Evolutionary conservation across 2,888 invertebrate genomes (phyloP).

Genomic region (Camponotus fellah): DNA sequence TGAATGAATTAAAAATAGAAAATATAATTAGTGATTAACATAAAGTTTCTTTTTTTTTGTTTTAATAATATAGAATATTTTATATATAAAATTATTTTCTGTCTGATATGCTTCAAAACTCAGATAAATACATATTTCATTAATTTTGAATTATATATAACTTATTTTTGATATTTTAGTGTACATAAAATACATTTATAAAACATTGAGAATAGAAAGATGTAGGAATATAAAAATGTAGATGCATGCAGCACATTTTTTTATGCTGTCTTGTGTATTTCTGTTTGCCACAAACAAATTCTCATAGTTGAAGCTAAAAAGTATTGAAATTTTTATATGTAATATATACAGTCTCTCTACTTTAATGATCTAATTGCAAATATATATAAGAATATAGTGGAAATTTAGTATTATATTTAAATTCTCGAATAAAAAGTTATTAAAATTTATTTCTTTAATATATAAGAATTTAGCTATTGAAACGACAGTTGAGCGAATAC

Average conservation of each 20-base stretch:
- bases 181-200: neutral
- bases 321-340: neutral
- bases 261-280: neutral
- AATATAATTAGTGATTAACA: neutral
- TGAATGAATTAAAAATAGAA: neutral
- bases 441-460: neutral
- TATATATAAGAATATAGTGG: neutral
- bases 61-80: neutral
- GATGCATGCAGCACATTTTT: neutral
- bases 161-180: neutral
- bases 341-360: neutral
- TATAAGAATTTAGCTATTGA: neutral
- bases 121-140: conserved; percentile 6
- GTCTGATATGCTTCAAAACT: neutral
- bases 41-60: neutral
- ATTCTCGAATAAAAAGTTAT: neutral
- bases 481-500: neutral
- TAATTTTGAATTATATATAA: neutral
- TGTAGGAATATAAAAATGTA: neutral
- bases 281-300: neutral
- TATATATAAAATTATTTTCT: neutral
- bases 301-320: neutral
- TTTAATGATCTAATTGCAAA: neutral
- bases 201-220: neutral
- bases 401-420: neutral